phyloP scores from a whole-genome alignment of 1,140 invertebrate genomes.

The Colletes latitarsis region DNA sequence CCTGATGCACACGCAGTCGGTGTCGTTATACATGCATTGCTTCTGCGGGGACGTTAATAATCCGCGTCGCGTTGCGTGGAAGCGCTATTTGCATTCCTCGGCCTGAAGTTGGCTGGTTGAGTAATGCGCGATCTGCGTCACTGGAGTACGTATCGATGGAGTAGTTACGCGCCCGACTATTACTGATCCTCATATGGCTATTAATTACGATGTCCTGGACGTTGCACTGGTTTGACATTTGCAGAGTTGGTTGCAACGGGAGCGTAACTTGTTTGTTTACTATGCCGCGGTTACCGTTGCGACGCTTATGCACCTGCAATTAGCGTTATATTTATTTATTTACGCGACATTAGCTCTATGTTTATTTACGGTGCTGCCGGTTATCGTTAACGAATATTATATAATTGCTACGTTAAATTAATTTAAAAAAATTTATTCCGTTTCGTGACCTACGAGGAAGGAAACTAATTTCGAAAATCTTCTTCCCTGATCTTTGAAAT shows the following conservation, averaged over 20 bases:
- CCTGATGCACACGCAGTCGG: conserved; percentile 17
- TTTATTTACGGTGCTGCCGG: neutral
- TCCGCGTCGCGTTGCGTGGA: conserved; percentile 18
- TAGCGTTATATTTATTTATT: neutral
- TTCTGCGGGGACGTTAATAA: conserved; percentile 31
- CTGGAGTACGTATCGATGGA: conserved; percentile 23
- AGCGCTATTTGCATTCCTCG: conserved; percentile 33
- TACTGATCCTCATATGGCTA: conserved; percentile 9
- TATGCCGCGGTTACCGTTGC: neutral
- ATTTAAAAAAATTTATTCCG: no score
- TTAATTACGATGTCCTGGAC: conserved; percentile 12
- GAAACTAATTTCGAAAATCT: no score
- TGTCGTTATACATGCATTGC: neutral
- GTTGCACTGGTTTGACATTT: conserved; percentile 4
- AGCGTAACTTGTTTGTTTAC: neutral
- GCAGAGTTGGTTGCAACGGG: no score
- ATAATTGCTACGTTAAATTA: no score
- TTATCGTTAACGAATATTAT: neutral
- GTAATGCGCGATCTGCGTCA: conserved; percentile 30
- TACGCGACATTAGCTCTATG: neutral
- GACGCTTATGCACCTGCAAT: neutral
- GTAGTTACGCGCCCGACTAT: neutral
- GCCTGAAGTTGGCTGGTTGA: conserved; percentile 40
- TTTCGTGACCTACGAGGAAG: no score
- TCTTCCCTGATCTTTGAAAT: no score